Conservation (phyloP, 2,888 invertebrate genomes). For the Polydrusus tereticollis region DNA sequence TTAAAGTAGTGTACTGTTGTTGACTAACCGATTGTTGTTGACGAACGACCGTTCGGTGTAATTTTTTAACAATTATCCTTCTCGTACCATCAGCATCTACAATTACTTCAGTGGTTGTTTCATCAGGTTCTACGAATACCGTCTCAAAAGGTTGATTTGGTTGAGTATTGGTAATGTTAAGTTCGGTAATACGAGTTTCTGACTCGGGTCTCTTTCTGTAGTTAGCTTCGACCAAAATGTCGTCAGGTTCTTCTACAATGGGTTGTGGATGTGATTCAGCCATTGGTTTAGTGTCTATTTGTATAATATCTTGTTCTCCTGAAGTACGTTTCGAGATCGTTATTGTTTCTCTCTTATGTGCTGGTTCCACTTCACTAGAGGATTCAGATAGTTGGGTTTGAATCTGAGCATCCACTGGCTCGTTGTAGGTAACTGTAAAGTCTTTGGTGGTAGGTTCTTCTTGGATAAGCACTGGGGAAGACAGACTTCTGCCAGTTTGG, state of each 20-base stretch:
- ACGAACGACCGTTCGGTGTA: constrained; percentile 77
- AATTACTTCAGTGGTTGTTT: constrained; percentile 86
- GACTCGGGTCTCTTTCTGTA: constrained; percentile 72
- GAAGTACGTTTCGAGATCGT: constrained; percentile 74
- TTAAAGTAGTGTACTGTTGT: constrained; percentile 72
- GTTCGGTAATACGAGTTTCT: constrained; percentile 73
- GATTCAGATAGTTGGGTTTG: constrained; percentile 67
- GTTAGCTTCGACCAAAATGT: constrained; percentile 77
- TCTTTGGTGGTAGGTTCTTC: constrained; percentile 67
- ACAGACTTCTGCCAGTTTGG: constrained; percentile 76
- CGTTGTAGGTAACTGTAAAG: constrained; percentile 70
- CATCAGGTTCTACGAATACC: constrained; percentile 84
- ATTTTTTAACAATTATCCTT: constrained; percentile 81
- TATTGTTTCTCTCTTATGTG: constrained; percentile 72
- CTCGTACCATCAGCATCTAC: constrained; percentile 85
- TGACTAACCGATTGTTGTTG: constrained; percentile 77
- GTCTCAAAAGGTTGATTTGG: constrained; percentile 84
- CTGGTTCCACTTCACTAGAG: constrained; percentile 64
- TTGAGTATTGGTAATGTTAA: constrained; percentile 79
- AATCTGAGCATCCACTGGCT: constrained; percentile 73
- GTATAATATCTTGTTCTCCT: constrained; percentile 78
- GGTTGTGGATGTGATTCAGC: constrained; percentile 68
- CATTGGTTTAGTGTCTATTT: constrained; percentile 76
- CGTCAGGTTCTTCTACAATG: constrained; percentile 70
- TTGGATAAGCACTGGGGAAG: constrained; percentile 62